Base-by-base conservation (phyloP, 2,797 vertebrate species). In the Holocentrus rufus region DNA sequence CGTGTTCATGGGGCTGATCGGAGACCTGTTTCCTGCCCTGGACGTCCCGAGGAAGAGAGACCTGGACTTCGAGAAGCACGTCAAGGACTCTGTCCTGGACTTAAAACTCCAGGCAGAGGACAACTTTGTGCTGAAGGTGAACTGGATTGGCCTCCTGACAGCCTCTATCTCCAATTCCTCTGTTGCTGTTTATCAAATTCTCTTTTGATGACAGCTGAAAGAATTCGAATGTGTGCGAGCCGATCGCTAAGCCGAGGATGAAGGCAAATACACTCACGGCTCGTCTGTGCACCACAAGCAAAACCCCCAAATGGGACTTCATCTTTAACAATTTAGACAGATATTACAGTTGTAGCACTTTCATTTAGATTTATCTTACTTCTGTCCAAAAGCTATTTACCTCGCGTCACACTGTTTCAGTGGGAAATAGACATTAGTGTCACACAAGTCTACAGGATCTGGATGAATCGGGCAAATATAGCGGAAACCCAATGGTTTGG, bases 61-160 rank as follows among this genome's bases (percentile, higher is more conserved):
- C 85, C 76, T 92, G 74, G 85, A 90, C 74, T 98, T 99, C 1
- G 98, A 99, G 91, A 91, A 89, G 0, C 85, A 93, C 8, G 96
- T 98, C 64, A 95, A 90, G 70, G 92, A 97, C 72, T 95, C 97
- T 0, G 90, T 98, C 10, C 65, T 98, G 86, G 95, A 96, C 52
- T 93, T 98, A 30, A 95, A 90, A 50, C 85, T 99, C 58, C 98
- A 98, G 77, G 94, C 97, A 0, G 97, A 98, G 82, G 97, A 99
- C 76, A 97, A 95, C 90, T 99, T 99, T 81, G 90, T 99, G 34
- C 94, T 99, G 23, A 99, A 99, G 94, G 97, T 95, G 87, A 86
- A 82, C 1, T 7, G 1, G 25, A 59, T 74, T 23, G 3, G 52
- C 53, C 23, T 65, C 22, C 55, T 20, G 31, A 74, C 55, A 17